These are phyloP conservation scores for Eupeodes luniger DNA, from an alignment of 2,888 invertebrate genomes.

Conservation along the genomic window DNA sequence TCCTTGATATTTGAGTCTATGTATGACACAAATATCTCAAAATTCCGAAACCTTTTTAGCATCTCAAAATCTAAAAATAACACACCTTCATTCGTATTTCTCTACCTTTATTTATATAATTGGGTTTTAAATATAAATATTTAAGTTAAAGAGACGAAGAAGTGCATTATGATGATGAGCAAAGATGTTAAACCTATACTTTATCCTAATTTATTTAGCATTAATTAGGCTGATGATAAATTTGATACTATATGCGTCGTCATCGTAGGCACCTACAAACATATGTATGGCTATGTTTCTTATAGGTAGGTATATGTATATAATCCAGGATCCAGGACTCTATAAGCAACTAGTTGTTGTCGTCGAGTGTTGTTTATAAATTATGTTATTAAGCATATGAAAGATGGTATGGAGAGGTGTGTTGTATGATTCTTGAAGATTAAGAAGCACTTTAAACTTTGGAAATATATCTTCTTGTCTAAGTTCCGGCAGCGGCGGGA, in stretches of 20 bases:
- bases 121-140: not conserved
- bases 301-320: not conserved
- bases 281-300: too few species aligned
- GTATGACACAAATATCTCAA: too few species aligned
- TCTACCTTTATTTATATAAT: not conserved
- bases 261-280: too few species aligned
- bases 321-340: not conserved
- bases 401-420: not conserved
- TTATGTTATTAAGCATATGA: not conserved
- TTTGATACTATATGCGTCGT: constrained; percentile 16
- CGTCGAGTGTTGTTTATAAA: constrained; percentile 17
- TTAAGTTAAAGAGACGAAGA: not conserved
- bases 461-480: not conserved
- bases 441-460: constrained; percentile 9
- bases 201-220: constrained; percentile 29
- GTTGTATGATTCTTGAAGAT: constrained; percentile 19
- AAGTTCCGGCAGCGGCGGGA: not conserved
- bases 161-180: constrained; percentile 2
- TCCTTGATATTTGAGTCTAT: too few species aligned
- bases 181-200: not conserved
- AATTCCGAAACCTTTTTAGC: too few species aligned
- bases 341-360: constrained; percentile 1
- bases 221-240: constrained; percentile 42
- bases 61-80: too few species aligned
- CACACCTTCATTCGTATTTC: too few species aligned